A percentile compares a stretch with the other conserved stretches of the same genome.
phyloP scores from a whole-genome alignment of 64 coral and sea anemone species.

The Stichodactyla helianthus region DNA sequence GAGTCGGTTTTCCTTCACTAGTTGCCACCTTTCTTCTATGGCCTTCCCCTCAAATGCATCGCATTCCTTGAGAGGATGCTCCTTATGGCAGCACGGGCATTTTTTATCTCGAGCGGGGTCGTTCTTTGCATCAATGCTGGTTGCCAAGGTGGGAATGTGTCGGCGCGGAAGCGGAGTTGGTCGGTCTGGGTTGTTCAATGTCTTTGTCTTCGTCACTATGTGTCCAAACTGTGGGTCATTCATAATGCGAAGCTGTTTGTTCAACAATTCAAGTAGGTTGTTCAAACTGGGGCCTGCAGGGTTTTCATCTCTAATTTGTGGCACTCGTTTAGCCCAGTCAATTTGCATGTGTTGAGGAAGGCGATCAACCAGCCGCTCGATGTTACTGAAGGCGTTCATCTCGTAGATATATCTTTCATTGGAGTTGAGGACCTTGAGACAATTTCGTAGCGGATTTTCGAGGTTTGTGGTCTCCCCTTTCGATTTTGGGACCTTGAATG shows the following conservation, averaged over 20 bases:
- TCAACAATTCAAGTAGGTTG: not conserved
- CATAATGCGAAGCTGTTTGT: slow-evolving; percentile 20
- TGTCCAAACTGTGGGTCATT: slow-evolving; percentile 38
- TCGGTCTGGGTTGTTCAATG: not conserved
- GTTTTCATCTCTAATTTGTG: not conserved
- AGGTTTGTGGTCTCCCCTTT: slow-evolving; percentile 20
- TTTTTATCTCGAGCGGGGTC: too few relatives aligned
- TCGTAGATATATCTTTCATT: slow-evolving; percentile 17
- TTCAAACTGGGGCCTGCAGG: not conserved
- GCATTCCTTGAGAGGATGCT: slow-evolving; percentile 15
- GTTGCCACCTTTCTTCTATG: slow-evolving; percentile 12
- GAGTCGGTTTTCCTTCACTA: slow-evolving; percentile 20
- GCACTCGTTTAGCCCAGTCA: slow-evolving; percentile 29
- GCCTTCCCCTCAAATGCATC: not conserved
- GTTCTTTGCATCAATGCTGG: not conserved
- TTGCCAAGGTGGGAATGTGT: too few relatives aligned
- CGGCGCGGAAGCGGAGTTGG: not conserved
- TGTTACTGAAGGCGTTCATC: slow-evolving; percentile 5
- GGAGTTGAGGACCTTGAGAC: not conserved
- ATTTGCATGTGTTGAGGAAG: slow-evolving; percentile 20
- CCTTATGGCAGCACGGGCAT: slow-evolving; percentile 30
- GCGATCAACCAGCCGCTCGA: slow-evolving; percentile 5
- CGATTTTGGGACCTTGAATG: not conserved
- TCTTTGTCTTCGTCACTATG: not conserved
- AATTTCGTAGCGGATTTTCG: not conserved